Evolutionary conservation across 1,140 invertebrate genomes (phyloP).

Genomic region (Trichogramma pretiosum): DNA sequence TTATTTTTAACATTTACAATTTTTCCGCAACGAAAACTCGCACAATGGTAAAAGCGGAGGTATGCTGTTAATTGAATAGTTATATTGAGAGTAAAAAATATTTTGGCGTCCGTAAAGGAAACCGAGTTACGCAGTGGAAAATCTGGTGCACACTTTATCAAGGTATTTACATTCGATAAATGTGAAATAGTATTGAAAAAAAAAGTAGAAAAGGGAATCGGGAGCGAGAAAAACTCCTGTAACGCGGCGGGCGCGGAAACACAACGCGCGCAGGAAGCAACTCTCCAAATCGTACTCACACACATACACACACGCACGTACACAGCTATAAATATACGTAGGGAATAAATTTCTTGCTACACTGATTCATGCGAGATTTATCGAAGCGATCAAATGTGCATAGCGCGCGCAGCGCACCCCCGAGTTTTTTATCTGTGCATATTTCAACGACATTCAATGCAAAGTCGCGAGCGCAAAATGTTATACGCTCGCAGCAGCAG

Average conservation of each 20-base stretch:
- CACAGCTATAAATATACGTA: too few relatives aligned
- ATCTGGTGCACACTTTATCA: slow-evolving; percentile 12
- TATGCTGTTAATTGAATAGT: too few relatives aligned
- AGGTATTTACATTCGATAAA: slow-evolving; percentile 19
- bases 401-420: background rate
- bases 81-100: too few relatives aligned
- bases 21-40: too few relatives aligned
- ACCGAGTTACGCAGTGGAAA: too few relatives aligned
- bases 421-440: slow-evolving; percentile 2
- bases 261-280: too few relatives aligned
- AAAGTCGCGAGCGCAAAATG: too few relatives aligned
- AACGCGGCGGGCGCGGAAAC: slow-evolving; percentile 3
- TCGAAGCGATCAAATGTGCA: slow-evolving; percentile 4
- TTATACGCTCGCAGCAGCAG: too few relatives aligned
- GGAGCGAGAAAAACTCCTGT: background rate
- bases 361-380: slow-evolving; percentile 11
- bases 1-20: too few relatives aligned
- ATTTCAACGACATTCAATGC: background rate
- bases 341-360: slow-evolving; percentile 14
- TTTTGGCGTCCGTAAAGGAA: too few relatives aligned
- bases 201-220: too few relatives aligned
- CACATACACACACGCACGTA: slow-evolving; percentile 8
- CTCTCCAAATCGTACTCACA: slow-evolving; percentile 8
- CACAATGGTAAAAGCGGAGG: too few relatives aligned
- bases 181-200: slow-evolving; percentile 19